phyloP scores from a whole-genome alignment of 2,888 invertebrate genomes.

The Plusia festucae region DNA sequence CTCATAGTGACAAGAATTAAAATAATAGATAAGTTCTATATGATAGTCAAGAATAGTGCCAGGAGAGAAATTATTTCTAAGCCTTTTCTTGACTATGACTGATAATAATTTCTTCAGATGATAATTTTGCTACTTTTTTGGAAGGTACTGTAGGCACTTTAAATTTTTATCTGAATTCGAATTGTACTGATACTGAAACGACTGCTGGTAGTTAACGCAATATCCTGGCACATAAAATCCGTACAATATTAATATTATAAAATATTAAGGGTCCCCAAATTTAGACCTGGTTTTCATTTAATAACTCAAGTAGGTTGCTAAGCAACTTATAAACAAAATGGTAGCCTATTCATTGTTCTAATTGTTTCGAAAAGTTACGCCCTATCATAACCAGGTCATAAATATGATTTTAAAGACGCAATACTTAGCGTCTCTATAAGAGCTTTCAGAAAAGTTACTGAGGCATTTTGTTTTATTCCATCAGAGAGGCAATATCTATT shows the following conservation, averaged over 20 bases:
- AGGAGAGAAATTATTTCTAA: conserved; percentile 9
- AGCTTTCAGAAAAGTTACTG: conserved; percentile 12
- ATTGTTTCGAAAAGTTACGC: conserved; percentile 26
- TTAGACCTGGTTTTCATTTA: conserved; percentile 66
- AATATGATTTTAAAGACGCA: conserved; percentile 21
- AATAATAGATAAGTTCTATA: conserved; percentile 46
- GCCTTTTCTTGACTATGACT: conserved; percentile 10
- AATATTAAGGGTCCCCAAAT: conserved; percentile 67
- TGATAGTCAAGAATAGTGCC: conserved; percentile 29
- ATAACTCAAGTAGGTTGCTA: conserved; percentile 49
- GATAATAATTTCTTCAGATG: background rate
- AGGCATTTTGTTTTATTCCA: background rate
- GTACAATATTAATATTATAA: conserved; percentile 41
- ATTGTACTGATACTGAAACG: background rate
- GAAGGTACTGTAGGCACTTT: too few species aligned
- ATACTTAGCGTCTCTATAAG: conserved; percentile 12
- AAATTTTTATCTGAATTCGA: too few species aligned
- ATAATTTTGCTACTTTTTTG: background rate
- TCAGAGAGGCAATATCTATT: background rate
- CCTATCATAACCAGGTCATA: conserved; percentile 42
- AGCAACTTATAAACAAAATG: conserved; percentile 54
- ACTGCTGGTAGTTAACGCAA: conserved; percentile 19
- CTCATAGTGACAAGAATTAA: conserved; percentile 21
- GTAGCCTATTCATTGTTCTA: conserved; percentile 35
- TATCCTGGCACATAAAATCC: conserved; percentile 27